Conservation (phyloP, 2,113 vertebrate species). For the Porphyrio hochstetteri region DNA sequence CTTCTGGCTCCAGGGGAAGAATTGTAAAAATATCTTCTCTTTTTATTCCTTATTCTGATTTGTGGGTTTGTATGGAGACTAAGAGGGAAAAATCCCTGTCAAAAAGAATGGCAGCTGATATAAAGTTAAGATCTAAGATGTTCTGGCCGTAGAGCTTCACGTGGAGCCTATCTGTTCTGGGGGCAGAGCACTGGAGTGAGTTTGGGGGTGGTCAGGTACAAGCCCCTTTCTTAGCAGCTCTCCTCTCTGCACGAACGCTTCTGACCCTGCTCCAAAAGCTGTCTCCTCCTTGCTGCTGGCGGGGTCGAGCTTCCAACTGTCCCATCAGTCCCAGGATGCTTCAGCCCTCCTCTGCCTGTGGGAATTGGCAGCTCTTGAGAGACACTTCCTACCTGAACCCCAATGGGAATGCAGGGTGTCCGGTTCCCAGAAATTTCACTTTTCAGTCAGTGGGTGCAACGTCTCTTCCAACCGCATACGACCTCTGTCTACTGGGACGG, state of each 20-base stretch:
- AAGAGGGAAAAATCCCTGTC: slow-evolving; percentile 20
- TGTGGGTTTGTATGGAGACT: background rate
- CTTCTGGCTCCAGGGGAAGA: background rate
- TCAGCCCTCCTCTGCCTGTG: fast-evolving
- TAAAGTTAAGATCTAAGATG: slow-evolving; percentile 32
- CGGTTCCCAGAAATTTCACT: background rate
- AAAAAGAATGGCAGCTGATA: background rate
- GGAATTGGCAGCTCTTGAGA: background rate
- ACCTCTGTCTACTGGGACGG: fast-evolving
- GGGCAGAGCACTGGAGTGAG: fast-evolving
- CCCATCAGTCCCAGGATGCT: fast-evolving
- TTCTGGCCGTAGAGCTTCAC: background rate
- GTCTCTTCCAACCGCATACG: fast-evolving
- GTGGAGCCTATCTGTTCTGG: background rate
- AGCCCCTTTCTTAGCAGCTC: background rate
- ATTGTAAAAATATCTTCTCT: background rate
- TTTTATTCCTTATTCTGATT: slow-evolving; percentile 24
- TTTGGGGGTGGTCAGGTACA: background rate
- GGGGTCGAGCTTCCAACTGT: fast-evolving
- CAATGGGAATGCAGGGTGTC: background rate
- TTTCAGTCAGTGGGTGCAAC: background rate
- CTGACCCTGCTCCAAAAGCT: fast-evolving
- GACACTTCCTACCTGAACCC: background rate
- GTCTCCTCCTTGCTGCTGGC: background rate
- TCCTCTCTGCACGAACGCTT: background rate